Percentiles rank a stretch among this genome's conserved stretches.
These are phyloP conservation scores for Bubo blakistoni DNA, from an alignment of 2,113 vertebrate genomes.

Conservation along the genomic window DNA sequence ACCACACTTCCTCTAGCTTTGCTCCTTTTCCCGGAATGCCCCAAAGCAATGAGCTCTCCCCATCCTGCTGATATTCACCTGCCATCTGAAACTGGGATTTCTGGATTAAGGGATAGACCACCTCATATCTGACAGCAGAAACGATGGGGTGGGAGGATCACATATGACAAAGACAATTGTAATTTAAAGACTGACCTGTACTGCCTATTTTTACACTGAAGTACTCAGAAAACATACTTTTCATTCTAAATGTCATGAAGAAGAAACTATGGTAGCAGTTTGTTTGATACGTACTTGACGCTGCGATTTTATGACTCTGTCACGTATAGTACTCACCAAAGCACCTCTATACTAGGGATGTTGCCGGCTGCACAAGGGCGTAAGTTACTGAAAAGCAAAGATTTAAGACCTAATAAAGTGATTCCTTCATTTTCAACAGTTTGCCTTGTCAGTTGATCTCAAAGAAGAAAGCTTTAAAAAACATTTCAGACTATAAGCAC, in stretches of 20 bases:
- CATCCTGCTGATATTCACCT: background rate
- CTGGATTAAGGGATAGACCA: background rate
- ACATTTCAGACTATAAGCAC: background rate
- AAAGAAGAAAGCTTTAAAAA: background rate
- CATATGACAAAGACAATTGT: rapidly evolving
- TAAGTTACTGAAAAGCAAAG: background rate
- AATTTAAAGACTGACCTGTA: background rate
- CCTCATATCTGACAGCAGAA: background rate
- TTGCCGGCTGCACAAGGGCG: background rate
- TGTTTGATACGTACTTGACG: background rate
- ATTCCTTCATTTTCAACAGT: background rate
- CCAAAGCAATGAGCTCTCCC: background rate
- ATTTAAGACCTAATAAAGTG: background rate
- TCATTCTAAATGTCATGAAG: background rate
- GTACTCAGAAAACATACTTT: background rate
- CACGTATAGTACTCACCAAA: background rate
- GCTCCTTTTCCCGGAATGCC: background rate
- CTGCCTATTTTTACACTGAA: background rate
- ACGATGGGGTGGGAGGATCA: rapidly evolving
- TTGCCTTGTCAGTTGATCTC: background rate
- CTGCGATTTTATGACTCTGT: background rate
- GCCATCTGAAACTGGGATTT: background rate
- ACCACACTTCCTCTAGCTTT: background rate
- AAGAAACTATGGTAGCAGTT: background rate
- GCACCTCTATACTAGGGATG: background rate